Evolutionary conservation across 1,140 invertebrate genomes (phyloP).

Genomic region (Tetramorium parvispinum): DNA sequence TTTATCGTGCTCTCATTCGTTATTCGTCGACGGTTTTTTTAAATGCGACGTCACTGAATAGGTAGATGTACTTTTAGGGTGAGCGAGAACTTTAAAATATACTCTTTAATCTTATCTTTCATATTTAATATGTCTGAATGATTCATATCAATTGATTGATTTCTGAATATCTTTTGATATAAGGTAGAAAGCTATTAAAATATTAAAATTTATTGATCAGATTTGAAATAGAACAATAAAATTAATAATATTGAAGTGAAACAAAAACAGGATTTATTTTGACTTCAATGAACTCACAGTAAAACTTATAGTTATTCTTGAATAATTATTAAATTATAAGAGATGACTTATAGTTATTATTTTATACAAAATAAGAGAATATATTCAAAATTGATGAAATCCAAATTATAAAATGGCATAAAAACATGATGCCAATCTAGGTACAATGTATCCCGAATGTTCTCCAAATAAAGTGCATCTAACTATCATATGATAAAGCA

Average conservation of each 20-base stretch:
- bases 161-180: neutral
- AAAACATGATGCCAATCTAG: neutral
- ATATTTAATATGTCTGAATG: neutral
- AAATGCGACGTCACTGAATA: neutral
- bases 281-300: neutral
- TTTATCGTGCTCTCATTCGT: neutral
- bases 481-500: constrained; percentile 22
- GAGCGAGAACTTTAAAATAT: constrained; percentile 2
- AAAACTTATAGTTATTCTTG: neutral
- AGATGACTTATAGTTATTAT: neutral
- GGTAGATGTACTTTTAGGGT: constrained; percentile 18
- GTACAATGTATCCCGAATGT: neutral
- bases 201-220: neutral
- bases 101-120: neutral
- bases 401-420: neutral
- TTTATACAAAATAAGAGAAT: constrained; percentile 19
- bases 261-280: neutral
- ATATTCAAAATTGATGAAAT: neutral
- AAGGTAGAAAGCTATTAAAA: neutral
- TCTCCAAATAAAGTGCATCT: constrained; percentile 9
- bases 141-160: constrained; percentile 16
- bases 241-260: neutral
- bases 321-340: neutral
- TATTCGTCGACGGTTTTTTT: neutral
- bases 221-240: constrained; percentile 3